These are phyloP conservation scores for Karalla daura DNA, from an alignment of 2,797 vertebrate genomes.

Conservation along the genomic window DNA sequence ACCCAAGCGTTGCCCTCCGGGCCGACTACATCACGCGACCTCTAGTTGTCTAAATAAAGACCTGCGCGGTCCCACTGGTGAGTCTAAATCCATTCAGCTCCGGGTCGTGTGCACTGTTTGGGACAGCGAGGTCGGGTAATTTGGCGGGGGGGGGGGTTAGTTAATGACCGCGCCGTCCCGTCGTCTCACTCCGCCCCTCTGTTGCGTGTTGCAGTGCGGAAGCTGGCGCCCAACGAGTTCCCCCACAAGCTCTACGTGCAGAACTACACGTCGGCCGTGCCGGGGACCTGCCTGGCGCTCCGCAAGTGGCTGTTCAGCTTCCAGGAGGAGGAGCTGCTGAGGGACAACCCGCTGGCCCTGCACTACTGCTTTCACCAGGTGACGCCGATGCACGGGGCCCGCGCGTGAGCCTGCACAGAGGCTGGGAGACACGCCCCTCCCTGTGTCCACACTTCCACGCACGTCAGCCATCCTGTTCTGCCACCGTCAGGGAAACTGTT, in stretches of 20 bases:
- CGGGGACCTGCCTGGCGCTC: constrained; percentile 94
- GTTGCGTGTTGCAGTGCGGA: constrained; percentile 86
- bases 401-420: constrained; percentile 4
- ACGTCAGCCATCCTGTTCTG: constrained; percentile 8
- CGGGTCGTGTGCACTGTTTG: constrained; percentile 16
- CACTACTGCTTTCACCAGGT: constrained; percentile 94
- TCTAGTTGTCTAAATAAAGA: constrained; percentile 44
- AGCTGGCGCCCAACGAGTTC: constrained; percentile 96
- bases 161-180: neutral
- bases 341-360: constrained; percentile 94
- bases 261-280: constrained; percentile 96
- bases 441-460: neutral
- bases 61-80: neutral
- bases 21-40: constrained; percentile 12
- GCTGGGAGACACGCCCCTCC: neutral
- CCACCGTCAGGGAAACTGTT: neutral
- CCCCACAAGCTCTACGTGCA: constrained; percentile 98
- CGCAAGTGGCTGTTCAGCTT: constrained; percentile 97
- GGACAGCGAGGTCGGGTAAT: constrained; percentile 20
- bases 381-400: constrained; percentile 25
- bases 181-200: constrained; percentile 21
- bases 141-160: constrained; percentile 1
- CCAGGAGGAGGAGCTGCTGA: constrained; percentile 93
- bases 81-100: constrained; percentile 10
- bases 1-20: neutral